Evolutionary conservation across 2,888 invertebrate species (phyloP).

Genomic region (Drosophila neotestacea): DNA sequence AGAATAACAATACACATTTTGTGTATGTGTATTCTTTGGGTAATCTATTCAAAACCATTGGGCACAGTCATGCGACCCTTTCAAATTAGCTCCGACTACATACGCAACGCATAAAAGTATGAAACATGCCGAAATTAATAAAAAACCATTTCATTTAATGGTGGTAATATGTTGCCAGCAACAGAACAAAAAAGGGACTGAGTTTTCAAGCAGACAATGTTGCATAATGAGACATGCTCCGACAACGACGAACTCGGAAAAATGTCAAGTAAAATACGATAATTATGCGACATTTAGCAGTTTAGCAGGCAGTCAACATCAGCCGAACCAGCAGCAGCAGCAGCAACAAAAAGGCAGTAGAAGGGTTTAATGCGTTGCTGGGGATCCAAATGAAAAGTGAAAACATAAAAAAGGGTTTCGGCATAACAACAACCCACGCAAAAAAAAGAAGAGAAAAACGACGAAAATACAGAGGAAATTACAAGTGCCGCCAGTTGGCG

Average conservation of each 20-base stretch:
- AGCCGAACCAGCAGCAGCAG: conserved; percentile 18
- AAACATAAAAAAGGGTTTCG: conserved; percentile 54
- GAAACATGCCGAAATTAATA: conserved; percentile 72
- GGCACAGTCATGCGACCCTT: conserved; percentile 35
- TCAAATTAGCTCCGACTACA: conserved; percentile 40
- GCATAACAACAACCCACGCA: conserved; percentile 13
- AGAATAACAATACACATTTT: conserved; percentile 26
- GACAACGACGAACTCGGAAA: conserved; percentile 32
- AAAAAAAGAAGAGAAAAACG: conserved; percentile 22
- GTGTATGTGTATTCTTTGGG: conserved; percentile 6
- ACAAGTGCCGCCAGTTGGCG: conserved; percentile 75
- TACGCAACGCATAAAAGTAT: conserved; percentile 42
- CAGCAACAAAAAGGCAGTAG: conserved; percentile 41
- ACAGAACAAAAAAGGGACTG: conserved; percentile 21
- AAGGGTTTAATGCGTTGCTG: conserved; percentile 64
- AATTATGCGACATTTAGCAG: conserved; percentile 81
- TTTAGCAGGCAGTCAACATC: conserved; percentile 73
- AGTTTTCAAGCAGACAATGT: conserved; percentile 55
- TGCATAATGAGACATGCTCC: conserved; percentile 66
- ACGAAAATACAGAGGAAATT: conserved; percentile 67
- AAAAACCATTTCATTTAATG: conserved; percentile 74
- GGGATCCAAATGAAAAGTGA: conserved; percentile 40
- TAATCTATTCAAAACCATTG: conserved; percentile 63
- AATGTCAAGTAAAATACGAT: conserved; percentile 74
- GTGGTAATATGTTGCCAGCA: conserved; percentile 51